Evolutionary conservation across 2,797 vertebrate species (phyloP), one percentile per base, ranked within the genome.

Genomic region (Halcyon chelicuti): DNA sequence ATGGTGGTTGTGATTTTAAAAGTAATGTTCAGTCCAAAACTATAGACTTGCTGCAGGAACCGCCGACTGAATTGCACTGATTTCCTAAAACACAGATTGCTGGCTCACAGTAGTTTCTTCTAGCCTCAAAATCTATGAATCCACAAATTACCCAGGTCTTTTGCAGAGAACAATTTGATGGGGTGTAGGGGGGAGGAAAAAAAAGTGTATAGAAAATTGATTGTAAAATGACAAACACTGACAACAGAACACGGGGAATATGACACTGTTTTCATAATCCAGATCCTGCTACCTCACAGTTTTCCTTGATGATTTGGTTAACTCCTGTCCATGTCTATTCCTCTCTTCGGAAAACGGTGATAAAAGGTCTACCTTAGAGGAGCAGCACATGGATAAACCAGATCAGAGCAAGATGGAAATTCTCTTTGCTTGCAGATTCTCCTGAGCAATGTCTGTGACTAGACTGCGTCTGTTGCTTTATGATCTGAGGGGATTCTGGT

Each of bases 131-230:
- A 75, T 44, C 22, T 55, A 20, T n/a, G 25, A 84, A 35, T 47
- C 31, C 31, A 44, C 2, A 9, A 31, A 12, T 60, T 72, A 93
- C 4, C 12, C 51, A 40, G 20, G 31, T 83, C n/a, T 86, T 93
- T 74, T 63, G 46, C 12, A 9, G 23, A 87, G 28, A 52, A 16
- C 28, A 33, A 20, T 46, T 17, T 47, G 28, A 13, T 28, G 26
- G 42, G 42, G 14, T 29, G 26, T n/a, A 5, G 12, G 1, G 2
- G 1, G 7, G 3, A 4, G 47, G 2, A 42, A 67, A 18, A 80
- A 90, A 62, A 44, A 39, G 11, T 0, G 4, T 44, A 17, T 42
- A 26, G 57, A 52, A 89, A 80, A 37, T 11, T n/a, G 52, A 5
- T 58, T 76, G 18, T 60, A n/a, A 72, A 78, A 54, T 2, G 29